phyloP scores from a whole-genome alignment of 2,888 invertebrate species.

The Timema podura region DNA sequence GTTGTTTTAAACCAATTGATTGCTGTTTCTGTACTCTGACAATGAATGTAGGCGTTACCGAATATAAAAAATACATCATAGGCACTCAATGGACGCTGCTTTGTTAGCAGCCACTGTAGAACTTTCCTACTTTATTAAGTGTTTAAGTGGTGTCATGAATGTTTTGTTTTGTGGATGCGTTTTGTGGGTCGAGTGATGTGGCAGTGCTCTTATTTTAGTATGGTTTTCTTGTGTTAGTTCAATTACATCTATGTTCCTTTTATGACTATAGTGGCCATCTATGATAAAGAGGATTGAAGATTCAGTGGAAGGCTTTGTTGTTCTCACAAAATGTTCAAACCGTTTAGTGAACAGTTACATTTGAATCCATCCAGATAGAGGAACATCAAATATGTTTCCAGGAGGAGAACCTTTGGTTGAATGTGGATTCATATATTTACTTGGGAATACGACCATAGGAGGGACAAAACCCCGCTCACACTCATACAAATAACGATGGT shows the following conservation, averaged over 20 bases:
- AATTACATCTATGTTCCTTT: not conserved
- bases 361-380: constrained; percentile 7
- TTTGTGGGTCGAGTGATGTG: constrained; percentile 6
- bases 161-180: not conserved
- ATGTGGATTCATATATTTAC: constrained; percentile 5
- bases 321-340: constrained; percentile 11
- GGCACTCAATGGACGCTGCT: not conserved
- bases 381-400: not conserved
- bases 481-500: constrained; percentile 2
- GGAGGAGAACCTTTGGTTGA: constrained; percentile 2
- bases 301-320: not conserved
- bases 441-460: constrained; percentile 2
- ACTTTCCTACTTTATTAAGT: not conserved
- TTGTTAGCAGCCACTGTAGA: not conserved
- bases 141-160: constrained; percentile 1
- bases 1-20: not conserved
- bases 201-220: not conserved
- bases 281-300: constrained; percentile 1
- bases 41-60: not conserved
- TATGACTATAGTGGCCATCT: not conserved
- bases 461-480: constrained; percentile 2
- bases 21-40: not conserved
- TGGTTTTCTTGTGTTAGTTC: not conserved
- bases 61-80: constrained; percentile 7
- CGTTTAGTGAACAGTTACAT: not conserved